Conservation (phyloP, 2,797 vertebrate genomes). For the Pseudocheirus occidentalis region DNA sequence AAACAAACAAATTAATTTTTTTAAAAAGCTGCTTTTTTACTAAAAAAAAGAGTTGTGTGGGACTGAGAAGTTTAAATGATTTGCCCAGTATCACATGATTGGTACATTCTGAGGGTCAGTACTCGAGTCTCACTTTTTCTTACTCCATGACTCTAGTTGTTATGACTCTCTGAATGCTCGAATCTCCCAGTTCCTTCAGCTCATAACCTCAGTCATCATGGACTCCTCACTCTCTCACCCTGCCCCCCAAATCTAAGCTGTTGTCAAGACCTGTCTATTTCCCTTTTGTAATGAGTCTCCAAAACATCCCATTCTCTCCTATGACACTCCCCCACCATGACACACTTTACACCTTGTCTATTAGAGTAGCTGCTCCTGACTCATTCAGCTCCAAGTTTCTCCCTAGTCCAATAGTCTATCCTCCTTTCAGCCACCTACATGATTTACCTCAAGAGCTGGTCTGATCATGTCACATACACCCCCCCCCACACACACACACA, state of each 20-base stretch:
- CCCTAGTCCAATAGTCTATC: not conserved
- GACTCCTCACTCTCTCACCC: not conserved
- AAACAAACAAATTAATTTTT: no score
- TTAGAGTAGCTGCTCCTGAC: not conserved
- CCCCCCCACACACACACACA: no score
- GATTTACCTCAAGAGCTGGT: not conserved
- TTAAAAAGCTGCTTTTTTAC: no score
- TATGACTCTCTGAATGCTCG: not conserved
- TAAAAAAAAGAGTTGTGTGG: not conserved
- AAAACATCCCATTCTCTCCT: not conserved
- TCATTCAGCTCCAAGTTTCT: not conserved
- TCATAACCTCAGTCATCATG: not conserved
- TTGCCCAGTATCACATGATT: not conserved
- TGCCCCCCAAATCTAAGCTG: not conserved
- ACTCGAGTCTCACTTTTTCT: not conserved
- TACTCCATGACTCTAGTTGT: not conserved
- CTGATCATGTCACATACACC: not conserved
- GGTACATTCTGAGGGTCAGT: not conserved
- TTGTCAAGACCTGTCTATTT: not conserved
- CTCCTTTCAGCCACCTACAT: not conserved
- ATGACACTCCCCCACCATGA: not conserved
- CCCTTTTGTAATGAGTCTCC: rapidly evolving
- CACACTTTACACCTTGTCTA: not conserved
- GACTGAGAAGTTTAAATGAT: not conserved
- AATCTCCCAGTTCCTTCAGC: not conserved